phyloP scores from a whole-genome alignment of 2,888 invertebrate species.

The Aphodius sticticus region DNA sequence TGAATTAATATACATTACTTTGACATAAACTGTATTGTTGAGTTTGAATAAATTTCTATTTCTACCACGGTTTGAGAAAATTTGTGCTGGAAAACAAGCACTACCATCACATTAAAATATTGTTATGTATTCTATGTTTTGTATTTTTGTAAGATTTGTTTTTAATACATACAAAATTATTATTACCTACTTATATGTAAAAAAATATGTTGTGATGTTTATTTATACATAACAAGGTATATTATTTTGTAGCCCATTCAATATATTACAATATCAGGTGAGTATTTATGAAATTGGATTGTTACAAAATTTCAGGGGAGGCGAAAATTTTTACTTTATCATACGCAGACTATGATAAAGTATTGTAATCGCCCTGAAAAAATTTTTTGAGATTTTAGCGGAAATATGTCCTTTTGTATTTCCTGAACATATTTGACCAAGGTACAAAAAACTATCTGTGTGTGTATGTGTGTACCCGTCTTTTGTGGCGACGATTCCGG shows the following conservation, averaged over 20 bases:
- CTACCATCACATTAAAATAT: constrained; percentile 24
- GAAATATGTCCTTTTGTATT: too few species aligned
- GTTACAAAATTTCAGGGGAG: constrained; percentile 27
- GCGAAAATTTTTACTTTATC: constrained; percentile 26
- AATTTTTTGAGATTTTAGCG: too few species aligned
- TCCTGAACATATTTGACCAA: too few species aligned
- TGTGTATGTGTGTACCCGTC: too few species aligned
- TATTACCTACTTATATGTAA: constrained; percentile 29
- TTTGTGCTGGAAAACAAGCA: constrained; percentile 37
- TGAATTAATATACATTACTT: too few species aligned
- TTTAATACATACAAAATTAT: constrained; percentile 25
- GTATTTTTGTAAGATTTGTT: constrained; percentile 18
- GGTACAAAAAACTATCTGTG: too few species aligned
- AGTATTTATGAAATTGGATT: constrained; percentile 36
- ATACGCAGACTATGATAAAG: too few species aligned
- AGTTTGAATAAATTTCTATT: too few species aligned
- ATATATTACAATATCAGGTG: constrained; percentile 34
- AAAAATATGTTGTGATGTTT: constrained; percentile 26
- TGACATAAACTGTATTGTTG: too few species aligned
- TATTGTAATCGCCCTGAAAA: too few species aligned
- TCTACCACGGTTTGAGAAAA: constrained; percentile 39
- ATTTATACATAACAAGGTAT: constrained; percentile 28
- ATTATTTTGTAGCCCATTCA: constrained; percentile 31
- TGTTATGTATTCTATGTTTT: constrained; percentile 29
- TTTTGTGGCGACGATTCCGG: too few species aligned